Conservation (phyloP, 2,113 vertebrate species). For the Microcebus jonahi region DNA sequence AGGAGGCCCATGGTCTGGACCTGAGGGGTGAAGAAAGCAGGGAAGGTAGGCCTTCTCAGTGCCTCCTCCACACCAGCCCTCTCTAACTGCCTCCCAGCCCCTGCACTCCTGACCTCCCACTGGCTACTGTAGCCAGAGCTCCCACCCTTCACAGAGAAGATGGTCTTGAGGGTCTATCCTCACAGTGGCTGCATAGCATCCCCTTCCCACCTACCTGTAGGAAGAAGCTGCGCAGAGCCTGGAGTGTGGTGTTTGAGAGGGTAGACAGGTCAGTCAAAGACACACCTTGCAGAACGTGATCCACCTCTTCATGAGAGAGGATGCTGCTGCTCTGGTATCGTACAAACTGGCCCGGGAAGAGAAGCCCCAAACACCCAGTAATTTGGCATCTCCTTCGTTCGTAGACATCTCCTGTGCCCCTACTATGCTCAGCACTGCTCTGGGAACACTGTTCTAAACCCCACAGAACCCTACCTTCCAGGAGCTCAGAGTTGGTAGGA, state of each 20-base stretch:
- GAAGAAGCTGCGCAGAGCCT: conserved; percentile 88
- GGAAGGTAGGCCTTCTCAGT: neutral
- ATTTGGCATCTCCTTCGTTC: neutral
- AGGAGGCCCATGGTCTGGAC: conserved; percentile 78
- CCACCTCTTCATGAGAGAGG: conserved; percentile 87
- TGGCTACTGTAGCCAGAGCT: neutral
- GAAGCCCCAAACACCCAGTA: conserved; percentile 42
- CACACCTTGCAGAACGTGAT: conserved; percentile 85
- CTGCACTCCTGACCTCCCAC: neutral
- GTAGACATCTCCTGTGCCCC: neutral
- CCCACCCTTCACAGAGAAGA: neutral
- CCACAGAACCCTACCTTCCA: neutral
- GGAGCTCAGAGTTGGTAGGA: neutral
- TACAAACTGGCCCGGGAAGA: conserved; percentile 87
- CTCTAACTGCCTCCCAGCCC: neutral
- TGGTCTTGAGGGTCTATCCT: neutral
- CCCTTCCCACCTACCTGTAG: conserved; percentile 87
- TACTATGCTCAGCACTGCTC: neutral
- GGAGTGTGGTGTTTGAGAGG: conserved; percentile 84
- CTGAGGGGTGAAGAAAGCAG: conserved; percentile 68
- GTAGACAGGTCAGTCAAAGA: conserved; percentile 85
- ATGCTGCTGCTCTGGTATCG: conserved; percentile 83
- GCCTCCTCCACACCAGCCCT: neutral
- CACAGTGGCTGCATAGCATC: neutral
- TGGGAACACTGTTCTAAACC: neutral